Conservation (phyloP, 2,113 vertebrate genomes). For the Aleadryas rufinucha region DNA sequence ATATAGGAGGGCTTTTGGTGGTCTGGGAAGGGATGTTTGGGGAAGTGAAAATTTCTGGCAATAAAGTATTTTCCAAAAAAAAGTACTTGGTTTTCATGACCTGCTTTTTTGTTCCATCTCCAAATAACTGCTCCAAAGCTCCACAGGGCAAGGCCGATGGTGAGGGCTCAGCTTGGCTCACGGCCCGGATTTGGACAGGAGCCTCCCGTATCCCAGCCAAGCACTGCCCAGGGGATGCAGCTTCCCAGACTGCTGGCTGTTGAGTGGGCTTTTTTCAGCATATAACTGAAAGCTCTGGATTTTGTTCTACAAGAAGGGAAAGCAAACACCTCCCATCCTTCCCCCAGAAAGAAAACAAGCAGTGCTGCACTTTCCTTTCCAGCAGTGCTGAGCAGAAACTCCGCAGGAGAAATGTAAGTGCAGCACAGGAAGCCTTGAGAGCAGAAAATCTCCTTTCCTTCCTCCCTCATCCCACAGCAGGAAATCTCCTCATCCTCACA, state of each 20-base stretch:
- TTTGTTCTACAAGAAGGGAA: not conserved
- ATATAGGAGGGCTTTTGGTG: not conserved
- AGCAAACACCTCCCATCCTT: not conserved
- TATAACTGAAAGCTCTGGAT: not conserved
- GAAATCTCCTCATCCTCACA: not conserved
- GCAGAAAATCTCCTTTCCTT: not conserved
- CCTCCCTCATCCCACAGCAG: not conserved
- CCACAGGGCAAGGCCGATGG: accelerated
- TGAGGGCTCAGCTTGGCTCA: not conserved
- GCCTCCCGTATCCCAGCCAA: not conserved
- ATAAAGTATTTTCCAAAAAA: not conserved
- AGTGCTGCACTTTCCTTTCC: not conserved
- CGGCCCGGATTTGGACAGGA: accelerated
- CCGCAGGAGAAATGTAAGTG: accelerated
- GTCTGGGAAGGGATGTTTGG: not conserved
- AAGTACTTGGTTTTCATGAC: not conserved
- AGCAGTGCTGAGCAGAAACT: not conserved
- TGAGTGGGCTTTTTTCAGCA: too few species aligned
- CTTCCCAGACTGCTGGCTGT: not conserved
- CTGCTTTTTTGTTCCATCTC: not conserved
- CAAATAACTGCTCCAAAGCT: not conserved
- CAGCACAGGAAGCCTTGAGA: accelerated
- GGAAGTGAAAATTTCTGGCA: not conserved
- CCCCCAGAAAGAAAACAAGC: not conserved
- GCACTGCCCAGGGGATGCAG: not conserved